Percentiles rank a stretch among this genome's conserved stretches.
phyloP scores from a whole-genome alignment of 2,113 vertebrate species.

The Calyptomena viridis region DNA sequence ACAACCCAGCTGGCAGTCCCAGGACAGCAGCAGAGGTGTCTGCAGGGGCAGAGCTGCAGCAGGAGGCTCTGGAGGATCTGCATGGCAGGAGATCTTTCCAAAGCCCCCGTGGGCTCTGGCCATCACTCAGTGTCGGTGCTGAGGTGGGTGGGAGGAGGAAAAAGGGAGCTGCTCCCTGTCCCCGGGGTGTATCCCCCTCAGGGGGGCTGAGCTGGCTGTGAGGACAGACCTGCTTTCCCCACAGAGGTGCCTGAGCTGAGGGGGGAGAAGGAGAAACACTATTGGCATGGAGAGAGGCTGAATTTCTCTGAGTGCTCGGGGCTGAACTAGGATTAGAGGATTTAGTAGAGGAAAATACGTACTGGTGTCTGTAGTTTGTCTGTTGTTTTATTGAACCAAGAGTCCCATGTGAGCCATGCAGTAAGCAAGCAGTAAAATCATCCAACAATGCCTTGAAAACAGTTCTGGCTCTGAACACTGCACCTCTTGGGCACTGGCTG shows the following conservation, averaged over 20 bases:
- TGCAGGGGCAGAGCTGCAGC: not conserved
- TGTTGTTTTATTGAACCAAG: constrained; percentile 31
- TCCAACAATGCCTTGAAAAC: constrained; percentile 32
- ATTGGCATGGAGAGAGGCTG: not conserved
- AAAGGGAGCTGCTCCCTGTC: accelerated
- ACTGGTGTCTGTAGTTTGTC: constrained; percentile 4
- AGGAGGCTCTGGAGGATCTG: not conserved
- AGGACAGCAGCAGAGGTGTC: not conserved
- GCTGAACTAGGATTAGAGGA: constrained; percentile 4
- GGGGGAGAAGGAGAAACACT: not conserved
- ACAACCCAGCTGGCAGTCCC: not conserved
- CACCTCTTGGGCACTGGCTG: not conserved
- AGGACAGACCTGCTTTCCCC: not conserved
- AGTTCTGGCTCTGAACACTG: constrained; percentile 1
- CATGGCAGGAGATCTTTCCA: not conserved
- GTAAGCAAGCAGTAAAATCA: constrained; percentile 37
- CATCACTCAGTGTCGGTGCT: accelerated
- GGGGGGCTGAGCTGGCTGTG: accelerated
- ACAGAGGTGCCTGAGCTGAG: not conserved
- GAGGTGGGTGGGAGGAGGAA: not conserved
- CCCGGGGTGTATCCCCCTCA: not conserved
- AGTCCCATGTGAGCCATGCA: constrained; percentile 1
- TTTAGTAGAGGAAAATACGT: not conserved
- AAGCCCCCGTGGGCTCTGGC: not conserved
- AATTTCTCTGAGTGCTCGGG: not conserved